Percentiles rank a stretch among this genome's conserved stretches.
These are phyloP conservation scores for Anhinga anhinga DNA, from an alignment of 2,113 vertebrate genomes.

Conservation along the genomic window DNA sequence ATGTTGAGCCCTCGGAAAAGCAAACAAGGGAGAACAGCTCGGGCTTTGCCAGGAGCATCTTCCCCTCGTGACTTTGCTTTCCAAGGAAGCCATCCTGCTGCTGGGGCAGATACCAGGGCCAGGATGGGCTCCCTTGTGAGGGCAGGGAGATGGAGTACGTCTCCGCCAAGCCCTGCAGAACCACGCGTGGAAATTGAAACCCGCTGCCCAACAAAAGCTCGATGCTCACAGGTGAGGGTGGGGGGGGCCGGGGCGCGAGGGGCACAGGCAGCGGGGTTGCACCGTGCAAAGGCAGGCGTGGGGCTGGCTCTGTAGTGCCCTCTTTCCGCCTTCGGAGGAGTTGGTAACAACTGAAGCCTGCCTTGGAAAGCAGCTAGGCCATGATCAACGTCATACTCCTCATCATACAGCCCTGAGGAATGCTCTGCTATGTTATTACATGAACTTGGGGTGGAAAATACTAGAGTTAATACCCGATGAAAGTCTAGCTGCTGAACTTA, in stretches of 20 bases:
- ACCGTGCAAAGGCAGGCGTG: not conserved
- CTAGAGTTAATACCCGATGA: not conserved
- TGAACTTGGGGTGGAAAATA: not conserved
- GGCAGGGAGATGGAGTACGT: not conserved
- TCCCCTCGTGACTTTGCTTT: not conserved
- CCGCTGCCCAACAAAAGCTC: too few relatives aligned
- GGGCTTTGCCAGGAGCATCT: not conserved
- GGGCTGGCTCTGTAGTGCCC: not conserved
- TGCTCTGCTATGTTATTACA: too few relatives aligned
- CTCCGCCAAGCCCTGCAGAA: not conserved
- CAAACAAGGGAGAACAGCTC: not conserved
- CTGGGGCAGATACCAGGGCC: not conserved
- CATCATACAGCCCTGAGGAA: not conserved
- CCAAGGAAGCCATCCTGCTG: not conserved
- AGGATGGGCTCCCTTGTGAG: not conserved
- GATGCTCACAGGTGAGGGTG: not conserved
- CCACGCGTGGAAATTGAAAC: not conserved
- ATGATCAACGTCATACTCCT: not conserved
- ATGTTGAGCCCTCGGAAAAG: not conserved
- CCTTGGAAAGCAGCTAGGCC: not conserved
- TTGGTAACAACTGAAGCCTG: fast-evolving
- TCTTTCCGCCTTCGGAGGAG: not conserved
- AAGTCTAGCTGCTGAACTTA: not conserved
- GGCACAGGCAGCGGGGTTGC: not conserved
- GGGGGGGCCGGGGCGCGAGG: not conserved